These are phyloP conservation scores for Argyra leucocephala DNA, from an alignment of 2,888 invertebrate genomes.

Conservation along the genomic window DNA sequence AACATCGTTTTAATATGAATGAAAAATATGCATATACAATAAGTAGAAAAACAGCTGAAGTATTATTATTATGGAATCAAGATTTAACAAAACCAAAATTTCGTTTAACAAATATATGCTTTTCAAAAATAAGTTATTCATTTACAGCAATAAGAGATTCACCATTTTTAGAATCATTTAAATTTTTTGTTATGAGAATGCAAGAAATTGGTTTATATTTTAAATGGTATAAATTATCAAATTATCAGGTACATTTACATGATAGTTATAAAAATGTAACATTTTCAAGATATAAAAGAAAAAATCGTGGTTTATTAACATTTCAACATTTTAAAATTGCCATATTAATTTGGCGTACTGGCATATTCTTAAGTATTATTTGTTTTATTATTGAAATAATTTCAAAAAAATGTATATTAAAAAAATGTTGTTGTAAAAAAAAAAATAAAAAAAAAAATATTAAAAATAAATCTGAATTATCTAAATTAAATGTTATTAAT, in stretches of 20 bases:
- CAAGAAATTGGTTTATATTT: constrained; percentile 6
- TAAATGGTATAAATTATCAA: neutral
- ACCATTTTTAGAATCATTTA: neutral
- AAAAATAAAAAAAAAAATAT: neutral
- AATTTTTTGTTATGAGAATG: neutral
- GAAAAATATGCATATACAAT: neutral
- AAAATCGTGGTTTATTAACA: neutral
- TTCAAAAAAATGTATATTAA: neutral
- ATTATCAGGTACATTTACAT: neutral
- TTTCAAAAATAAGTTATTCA: neutral
- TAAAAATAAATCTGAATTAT: neutral
- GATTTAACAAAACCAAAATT: neutral
- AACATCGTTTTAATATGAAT: neutral
- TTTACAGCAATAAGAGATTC: neutral
- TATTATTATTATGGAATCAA: neutral
- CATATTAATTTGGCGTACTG: neutral
- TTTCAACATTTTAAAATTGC: neutral
- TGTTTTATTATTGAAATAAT: neutral
- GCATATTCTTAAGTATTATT: neutral
- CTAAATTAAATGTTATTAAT: neutral
- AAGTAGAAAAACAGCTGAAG: neutral
- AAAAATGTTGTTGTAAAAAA: neutral
- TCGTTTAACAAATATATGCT: neutral
- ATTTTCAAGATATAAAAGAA: neutral
- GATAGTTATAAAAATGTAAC: neutral